Conservation (phyloP, 2,797 vertebrate genomes). For the Galaxias olidus region DNA sequence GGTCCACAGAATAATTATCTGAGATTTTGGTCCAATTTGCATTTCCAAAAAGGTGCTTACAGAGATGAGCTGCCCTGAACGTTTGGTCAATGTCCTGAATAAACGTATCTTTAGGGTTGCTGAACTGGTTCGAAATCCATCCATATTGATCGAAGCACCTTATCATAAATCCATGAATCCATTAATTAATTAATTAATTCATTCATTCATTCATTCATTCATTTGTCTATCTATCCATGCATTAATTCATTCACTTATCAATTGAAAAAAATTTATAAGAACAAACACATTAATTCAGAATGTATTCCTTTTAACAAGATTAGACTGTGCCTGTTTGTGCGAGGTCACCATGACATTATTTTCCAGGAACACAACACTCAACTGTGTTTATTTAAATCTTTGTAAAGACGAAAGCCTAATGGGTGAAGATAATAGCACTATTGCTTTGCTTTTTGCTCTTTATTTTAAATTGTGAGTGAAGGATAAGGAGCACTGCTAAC, state of each 20-base stretch:
- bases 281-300: neutral
- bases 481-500: too few species aligned
- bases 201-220: too few species aligned
- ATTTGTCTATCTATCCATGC: too few species aligned
- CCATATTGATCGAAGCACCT: neutral
- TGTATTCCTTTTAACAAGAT: neutral
- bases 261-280: neutral
- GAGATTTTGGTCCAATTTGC: slow-evolving; percentile 5
- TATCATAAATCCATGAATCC: neutral
- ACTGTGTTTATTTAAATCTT: slow-evolving; percentile 27
- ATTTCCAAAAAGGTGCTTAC: neutral
- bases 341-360: slow-evolving; percentile 21
- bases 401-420: slow-evolving; percentile 4
- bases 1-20: neutral
- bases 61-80: slow-evolving; percentile 3
- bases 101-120: slow-evolving; percentile 2
- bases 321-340: neutral
- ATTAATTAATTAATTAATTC: slow-evolving; percentile 13
- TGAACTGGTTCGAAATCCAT: slow-evolving; percentile 10
- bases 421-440: neutral
- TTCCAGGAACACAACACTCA: slow-evolving; percentile 22
- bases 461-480: slow-evolving; percentile 8
- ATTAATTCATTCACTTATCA: too few species aligned
- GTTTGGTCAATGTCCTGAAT: slow-evolving; percentile 13
- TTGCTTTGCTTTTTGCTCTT: slow-evolving; percentile 21